Percentiles rank a stretch among this genome's conserved stretches.
Conservation (phyloP, 1,140 invertebrate species). For the Drosophila equinoxialis region DNA sequence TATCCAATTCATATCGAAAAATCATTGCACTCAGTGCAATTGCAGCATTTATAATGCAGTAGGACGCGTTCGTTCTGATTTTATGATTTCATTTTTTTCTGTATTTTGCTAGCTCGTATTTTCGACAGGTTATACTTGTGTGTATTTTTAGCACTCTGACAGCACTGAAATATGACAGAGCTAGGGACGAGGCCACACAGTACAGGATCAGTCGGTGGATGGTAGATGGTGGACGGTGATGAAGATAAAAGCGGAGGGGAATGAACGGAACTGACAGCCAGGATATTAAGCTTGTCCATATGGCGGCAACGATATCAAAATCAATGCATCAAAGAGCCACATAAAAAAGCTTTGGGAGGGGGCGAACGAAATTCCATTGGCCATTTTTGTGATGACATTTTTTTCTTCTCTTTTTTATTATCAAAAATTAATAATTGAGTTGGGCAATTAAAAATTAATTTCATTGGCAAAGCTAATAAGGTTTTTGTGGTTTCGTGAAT, state of each 20-base stretch:
- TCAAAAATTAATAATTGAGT: conserved; percentile 10
- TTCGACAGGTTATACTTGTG: conserved; percentile 50
- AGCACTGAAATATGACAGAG: conserved; percentile 47
- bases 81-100: conserved; percentile 30
- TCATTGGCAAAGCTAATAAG: background rate
- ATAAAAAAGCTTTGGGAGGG: background rate
- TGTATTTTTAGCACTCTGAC: conserved; percentile 61
- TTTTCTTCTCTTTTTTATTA: background rate
- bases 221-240: background rate
- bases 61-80: conserved; percentile 54
- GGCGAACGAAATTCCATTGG: background rate
- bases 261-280: conserved; percentile 52
- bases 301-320: conserved; percentile 46
- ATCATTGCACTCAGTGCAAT: conserved; percentile 72
- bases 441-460: conserved; percentile 12
- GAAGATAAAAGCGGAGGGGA: background rate
- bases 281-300: conserved; percentile 65
- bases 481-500: background rate
- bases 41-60: conserved; percentile 76
- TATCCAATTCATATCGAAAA: conserved; percentile 57
- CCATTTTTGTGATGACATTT: background rate
- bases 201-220: background rate
- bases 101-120: conserved; percentile 40
- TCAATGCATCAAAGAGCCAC: conserved; percentile 41
- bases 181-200: conserved; percentile 42